Evolutionary conservation across 2,113 vertebrate genomes (phyloP), one percentile per base, ranked within the genome.

Genomic region (Epinephelus lanceolatus): DNA sequence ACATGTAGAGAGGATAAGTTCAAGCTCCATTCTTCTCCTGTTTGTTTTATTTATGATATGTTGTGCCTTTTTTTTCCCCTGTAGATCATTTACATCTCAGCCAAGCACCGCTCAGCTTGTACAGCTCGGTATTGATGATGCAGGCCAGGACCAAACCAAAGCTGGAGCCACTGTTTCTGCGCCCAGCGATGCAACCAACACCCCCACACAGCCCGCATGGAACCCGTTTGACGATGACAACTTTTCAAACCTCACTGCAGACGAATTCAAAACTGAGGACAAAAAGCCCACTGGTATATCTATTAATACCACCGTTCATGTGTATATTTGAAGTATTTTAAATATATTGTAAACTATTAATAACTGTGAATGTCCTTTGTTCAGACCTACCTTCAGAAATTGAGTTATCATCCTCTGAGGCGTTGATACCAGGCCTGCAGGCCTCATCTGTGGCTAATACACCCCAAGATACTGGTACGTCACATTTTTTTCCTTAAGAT

Each of bases 221-320:
- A 99, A 99, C 90, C 98, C 98, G 0, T 99, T 99, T 8, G 98
- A 97, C 9, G 97, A 99, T 8, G 97, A 99, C 92, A 96, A 96
- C 93, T 99, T 99, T 91, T 98, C 98, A 89, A 97, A 96, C 87
- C 96, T 99, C 56, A 95, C 96, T 2, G 97, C 96, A 8, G 98
- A 97, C 78, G 97, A 98, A 85, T 94, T 97, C 78, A 96, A 96
- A 37, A 95, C 97, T 78, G 97, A 98, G 85, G 97, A 96, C 21
- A 98, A 97, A 83, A 94, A 97, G 3, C 90, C 95, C 15, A 94
- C 97, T 1, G 97, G 98, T 99, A 93, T 14, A 19, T 6, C 14
- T 9, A 5, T 37, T 37, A 18, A n/a, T 55, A n/a, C 53, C 10
- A n/a, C 2, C 27, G 6, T 27, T 14, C 21, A 1, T 71, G 23